phyloP scores from a whole-genome alignment of 2,888 invertebrate genomes.

The Chrysolina haemoptera region DNA sequence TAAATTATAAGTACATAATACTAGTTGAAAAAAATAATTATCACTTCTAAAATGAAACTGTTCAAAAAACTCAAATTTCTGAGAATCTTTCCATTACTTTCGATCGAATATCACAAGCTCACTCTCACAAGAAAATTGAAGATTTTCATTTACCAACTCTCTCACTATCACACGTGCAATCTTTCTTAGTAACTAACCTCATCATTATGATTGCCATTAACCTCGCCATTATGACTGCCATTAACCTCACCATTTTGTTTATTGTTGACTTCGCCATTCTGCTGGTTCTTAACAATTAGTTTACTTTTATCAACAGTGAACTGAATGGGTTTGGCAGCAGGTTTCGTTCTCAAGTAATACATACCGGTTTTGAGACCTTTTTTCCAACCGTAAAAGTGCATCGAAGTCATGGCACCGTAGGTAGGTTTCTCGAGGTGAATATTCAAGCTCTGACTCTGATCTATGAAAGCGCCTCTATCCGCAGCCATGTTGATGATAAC shows the following conservation, averaged over 20 bases:
- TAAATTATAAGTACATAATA: neutral
- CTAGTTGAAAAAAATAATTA: neutral
- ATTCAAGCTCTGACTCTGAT: constrained; percentile 98
- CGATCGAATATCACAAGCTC: neutral
- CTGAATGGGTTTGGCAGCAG: constrained; percentile 96
- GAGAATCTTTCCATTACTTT: no score
- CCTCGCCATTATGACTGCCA: neutral
- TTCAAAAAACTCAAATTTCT: no score
- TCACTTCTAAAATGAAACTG: no score
- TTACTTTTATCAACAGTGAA: constrained; percentile 96
- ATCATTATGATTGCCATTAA: constrained; percentile 4
- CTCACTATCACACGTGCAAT: neutral
- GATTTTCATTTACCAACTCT: neutral
- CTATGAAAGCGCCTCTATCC: constrained; percentile 97
- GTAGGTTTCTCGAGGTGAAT: constrained; percentile 96
- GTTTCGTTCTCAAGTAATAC: constrained; percentile 97
- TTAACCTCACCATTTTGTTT: neutral
- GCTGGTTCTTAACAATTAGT: constrained; percentile 38
- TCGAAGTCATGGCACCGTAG: constrained; percentile 94
- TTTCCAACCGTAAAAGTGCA: constrained; percentile 99
- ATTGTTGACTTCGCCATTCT: constrained; percentile 18
- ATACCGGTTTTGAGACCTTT: constrained; percentile 98
- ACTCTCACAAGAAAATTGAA: neutral
- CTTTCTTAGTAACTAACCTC: neutral
- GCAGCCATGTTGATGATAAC: constrained; percentile 96